Evolutionary conservation across 2,888 invertebrate species (phyloP).

Genomic region (Bellardia pandia): DNA sequence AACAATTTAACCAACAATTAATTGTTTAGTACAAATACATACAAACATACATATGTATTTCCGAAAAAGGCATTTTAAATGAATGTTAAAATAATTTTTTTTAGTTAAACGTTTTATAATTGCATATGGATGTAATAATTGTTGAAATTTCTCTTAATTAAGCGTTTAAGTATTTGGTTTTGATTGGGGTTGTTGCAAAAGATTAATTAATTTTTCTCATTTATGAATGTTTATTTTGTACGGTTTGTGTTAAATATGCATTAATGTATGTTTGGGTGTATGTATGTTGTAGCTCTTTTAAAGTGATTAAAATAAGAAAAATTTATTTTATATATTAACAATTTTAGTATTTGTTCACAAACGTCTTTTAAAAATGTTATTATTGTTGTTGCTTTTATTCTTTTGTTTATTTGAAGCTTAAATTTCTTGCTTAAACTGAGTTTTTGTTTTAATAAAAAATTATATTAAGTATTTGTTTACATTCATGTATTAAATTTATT

Average conservation of each 20-base stretch:
- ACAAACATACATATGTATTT: background rate
- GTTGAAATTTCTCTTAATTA: no score
- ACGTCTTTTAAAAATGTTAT: conserved; percentile 49
- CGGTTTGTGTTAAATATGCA: conserved; percentile 2
- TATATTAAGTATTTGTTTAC: conserved; percentile 63
- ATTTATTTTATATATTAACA: conserved; percentile 13
- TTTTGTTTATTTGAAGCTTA: conserved; percentile 52
- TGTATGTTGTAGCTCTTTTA: conserved; percentile 15
- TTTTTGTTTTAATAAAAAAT: conserved; percentile 68
- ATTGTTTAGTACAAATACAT: no score
- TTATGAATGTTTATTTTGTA: no score
- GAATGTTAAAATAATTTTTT: no score
- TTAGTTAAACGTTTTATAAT: no score
- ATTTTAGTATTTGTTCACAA: conserved; percentile 19
- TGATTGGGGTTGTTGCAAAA: no score
- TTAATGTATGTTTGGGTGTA: background rate
- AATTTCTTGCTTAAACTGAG: conserved; percentile 49
- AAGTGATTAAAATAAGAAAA: conserved; percentile 30
- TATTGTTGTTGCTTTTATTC: conserved; percentile 48
- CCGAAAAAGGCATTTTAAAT: no score
- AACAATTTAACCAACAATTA: no score
- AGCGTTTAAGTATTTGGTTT: no score
- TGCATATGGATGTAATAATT: no score
- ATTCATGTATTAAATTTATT: conserved; percentile 41
- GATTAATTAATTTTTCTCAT: no score